phyloP scores from a whole-genome alignment of 1,140 invertebrate species.

The Trachymyrmex cornetzi region DNA sequence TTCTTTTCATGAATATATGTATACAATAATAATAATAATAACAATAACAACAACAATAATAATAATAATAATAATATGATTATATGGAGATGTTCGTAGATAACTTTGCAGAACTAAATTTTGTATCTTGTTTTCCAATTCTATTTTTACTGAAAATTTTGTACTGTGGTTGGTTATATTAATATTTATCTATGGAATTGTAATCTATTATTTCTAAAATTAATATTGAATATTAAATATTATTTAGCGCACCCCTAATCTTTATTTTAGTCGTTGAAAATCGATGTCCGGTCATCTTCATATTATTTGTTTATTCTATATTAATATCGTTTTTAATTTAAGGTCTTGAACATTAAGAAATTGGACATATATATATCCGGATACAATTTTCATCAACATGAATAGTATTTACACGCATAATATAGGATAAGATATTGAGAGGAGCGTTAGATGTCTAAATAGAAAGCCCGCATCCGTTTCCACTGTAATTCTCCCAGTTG shows the following conservation, averaged over 20 bases:
- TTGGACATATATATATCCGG: not conserved
- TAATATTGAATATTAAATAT: not conserved
- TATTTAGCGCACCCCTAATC: not conserved
- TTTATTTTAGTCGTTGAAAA: not conserved
- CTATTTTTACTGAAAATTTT: not conserved
- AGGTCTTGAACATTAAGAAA: not conserved
- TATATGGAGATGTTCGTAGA: not conserved
- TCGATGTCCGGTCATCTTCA: too few species aligned
- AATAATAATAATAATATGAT: not conserved
- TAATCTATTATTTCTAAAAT: not conserved
- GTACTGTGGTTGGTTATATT: not conserved
- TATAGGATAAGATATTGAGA: conserved; percentile 29
- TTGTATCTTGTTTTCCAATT: not conserved
- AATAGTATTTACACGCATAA: conserved; percentile 23
- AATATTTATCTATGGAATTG: not conserved
- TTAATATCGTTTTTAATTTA: not conserved
- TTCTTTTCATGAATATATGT: not conserved
- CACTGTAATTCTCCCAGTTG: conserved; percentile 52
- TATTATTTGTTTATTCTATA: not conserved
- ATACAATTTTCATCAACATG: not conserved
- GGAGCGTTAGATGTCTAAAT: conserved; percentile 56
- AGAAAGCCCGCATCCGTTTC: conserved; percentile 58
- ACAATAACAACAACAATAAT: too few species aligned
- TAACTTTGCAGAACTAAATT: not conserved
- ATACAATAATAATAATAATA: not conserved